Conservation (phyloP, 2,888 invertebrate species). For the Girardia tigrina region DNA sequence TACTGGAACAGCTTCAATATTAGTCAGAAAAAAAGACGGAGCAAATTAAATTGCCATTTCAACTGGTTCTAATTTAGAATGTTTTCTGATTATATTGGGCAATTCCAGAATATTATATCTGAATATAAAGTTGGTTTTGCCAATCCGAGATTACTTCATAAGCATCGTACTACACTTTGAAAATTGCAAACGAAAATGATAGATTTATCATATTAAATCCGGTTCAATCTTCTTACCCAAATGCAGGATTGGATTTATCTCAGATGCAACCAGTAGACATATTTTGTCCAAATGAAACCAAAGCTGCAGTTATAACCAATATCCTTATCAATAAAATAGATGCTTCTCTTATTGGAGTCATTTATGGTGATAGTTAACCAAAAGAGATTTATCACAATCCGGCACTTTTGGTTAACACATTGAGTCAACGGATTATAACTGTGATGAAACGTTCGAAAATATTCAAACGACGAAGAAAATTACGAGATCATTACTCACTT, state of each 20-base stretch:
- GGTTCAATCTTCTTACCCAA: neutral
- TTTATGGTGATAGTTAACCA: neutral
- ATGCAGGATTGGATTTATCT: neutral
- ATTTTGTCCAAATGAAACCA: neutral
- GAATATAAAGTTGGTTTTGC: too few species aligned
- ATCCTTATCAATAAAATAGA: neutral
- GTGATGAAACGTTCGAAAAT: too few species aligned
- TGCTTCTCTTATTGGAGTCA: neutral
- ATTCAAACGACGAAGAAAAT: too few species aligned
- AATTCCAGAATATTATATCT: too few species aligned
- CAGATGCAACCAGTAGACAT: neutral
- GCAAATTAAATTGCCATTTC: too few species aligned
- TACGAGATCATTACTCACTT: too few species aligned
- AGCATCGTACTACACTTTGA: neutral
- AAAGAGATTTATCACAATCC: neutral
- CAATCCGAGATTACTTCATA: neutral
- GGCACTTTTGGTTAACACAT: neutral
- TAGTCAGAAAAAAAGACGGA: too few species aligned
- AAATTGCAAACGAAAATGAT: neutral
- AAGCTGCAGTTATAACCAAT: neutral
- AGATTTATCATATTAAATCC: neutral
- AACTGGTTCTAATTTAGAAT: too few species aligned
- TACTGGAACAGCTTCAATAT: too few species aligned
- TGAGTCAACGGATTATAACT: neutral
- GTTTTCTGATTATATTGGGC: too few species aligned